Conservation (phyloP, 2,888 invertebrate genomes). For the Leucania comma region DNA sequence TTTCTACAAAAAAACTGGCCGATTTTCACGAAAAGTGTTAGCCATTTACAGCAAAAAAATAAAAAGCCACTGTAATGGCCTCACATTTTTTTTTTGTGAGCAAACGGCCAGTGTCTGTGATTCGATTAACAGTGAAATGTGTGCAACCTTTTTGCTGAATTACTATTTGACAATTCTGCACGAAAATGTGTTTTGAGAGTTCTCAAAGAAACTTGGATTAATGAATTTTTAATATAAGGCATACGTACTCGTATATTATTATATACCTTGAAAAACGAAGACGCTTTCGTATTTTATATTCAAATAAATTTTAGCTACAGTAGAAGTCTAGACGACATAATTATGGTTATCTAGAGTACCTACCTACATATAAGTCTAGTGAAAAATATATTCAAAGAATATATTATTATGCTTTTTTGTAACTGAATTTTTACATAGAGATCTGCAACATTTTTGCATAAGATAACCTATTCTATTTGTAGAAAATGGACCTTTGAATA, state of each 20-base stretch:
- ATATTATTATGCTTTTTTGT: too few species aligned
- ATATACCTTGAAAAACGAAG: too few species aligned
- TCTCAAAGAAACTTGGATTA: neutral
- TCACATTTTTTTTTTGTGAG: neutral
- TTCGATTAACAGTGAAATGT: neutral
- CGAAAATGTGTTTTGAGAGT: neutral
- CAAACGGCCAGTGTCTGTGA: neutral
- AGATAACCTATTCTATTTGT: neutral
- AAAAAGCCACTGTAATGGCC: neutral
- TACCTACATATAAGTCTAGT: neutral
- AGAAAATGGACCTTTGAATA: neutral
- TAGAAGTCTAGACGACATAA: constrained; percentile 9
- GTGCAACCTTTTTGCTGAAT: neutral
- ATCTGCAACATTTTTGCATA: too few species aligned
- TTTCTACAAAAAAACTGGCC: neutral
- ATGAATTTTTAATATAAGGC: too few species aligned
- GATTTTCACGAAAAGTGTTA: neutral
- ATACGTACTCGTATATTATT: too few species aligned
- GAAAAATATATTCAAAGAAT: neutral
- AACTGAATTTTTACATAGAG: too few species aligned
- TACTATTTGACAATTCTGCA: neutral
- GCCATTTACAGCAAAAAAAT: neutral
- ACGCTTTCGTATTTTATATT: neutral
- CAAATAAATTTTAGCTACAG: constrained; percentile 7
- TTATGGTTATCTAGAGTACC: neutral